Evolutionary conservation across 2,888 invertebrate genomes (phyloP).

Genomic region (Cephus pulcher): DNA sequence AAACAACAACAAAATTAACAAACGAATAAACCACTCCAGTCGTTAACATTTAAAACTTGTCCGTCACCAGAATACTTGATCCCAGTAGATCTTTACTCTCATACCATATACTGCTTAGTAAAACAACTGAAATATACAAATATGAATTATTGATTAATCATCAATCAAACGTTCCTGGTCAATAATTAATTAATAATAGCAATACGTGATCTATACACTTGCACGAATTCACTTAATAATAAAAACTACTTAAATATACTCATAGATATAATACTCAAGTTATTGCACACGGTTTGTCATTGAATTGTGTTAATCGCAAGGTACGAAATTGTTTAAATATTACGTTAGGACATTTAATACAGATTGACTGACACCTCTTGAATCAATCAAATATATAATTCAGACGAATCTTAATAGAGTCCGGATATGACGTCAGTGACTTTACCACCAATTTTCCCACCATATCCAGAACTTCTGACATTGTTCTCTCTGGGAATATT

Average conservation of each 20-base stretch:
- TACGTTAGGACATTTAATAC: neutral
- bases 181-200: neutral
- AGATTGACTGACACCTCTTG: neutral
- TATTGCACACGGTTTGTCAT: slow-evolving; percentile 26
- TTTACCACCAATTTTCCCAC: slow-evolving; percentile 55
- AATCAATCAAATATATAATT: neutral
- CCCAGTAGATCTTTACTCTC: neutral
- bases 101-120: neutral
- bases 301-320: slow-evolving; percentile 2
- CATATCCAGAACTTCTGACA: slow-evolving; percentile 45
- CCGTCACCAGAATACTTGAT: slow-evolving; percentile 6
- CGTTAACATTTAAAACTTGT: neutral
- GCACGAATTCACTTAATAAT: neutral
- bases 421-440: slow-evolving; percentile 63
- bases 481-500: slow-evolving; percentile 37
- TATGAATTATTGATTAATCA: neutral
- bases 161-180: neutral
- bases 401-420: slow-evolving; percentile 47
- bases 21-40: neutral
- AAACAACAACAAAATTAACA: neutral
- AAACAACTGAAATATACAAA: neutral
- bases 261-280: slow-evolving; percentile 23
- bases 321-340: neutral
- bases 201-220: neutral
- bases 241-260: neutral